These are phyloP conservation scores for Stenotaenia linearis DNA, from an alignment of 2,888 invertebrate genomes.

Conservation along the genomic window DNA sequence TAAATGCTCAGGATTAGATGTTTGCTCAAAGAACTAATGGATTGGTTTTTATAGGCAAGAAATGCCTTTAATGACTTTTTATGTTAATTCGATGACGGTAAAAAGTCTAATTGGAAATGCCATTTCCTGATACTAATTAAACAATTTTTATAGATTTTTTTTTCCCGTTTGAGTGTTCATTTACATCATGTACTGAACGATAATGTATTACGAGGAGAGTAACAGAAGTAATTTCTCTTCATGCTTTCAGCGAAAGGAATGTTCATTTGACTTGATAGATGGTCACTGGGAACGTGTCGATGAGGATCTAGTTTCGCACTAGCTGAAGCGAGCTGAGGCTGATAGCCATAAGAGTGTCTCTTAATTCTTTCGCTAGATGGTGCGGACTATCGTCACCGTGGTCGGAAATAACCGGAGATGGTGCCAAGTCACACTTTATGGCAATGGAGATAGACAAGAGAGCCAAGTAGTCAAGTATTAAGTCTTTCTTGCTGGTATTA, in stretches of 20 bases:
- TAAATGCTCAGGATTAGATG: not conserved
- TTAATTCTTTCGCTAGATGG: not conserved
- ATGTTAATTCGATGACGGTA: not conserved
- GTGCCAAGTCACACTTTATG: not conserved
- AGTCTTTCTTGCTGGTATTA: not conserved
- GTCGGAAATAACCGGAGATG: not conserved
- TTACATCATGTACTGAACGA: not conserved
- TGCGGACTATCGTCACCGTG: not conserved
- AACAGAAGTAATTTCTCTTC: not conserved
- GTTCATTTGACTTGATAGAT: not conserved
- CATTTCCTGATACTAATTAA: not conserved
- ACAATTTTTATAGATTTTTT: not conserved
- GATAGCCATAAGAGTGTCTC: not conserved
- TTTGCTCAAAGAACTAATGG: not conserved
- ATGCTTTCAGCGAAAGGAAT: not conserved
- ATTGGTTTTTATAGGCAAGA: not conserved
- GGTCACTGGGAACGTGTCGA: not conserved
- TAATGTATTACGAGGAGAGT: not conserved
- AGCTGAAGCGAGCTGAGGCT: not conserved
- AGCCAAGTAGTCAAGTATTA: not conserved
- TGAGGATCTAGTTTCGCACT: not conserved
- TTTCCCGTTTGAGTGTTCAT: too few relatives aligned
- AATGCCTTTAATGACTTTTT: not conserved
- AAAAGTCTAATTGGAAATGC: not conserved
- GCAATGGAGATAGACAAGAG: slow-evolving; percentile 6